Base-by-base conservation (phyloP, 2,113 vertebrate species). In the Mastomys natalensis region DNA sequence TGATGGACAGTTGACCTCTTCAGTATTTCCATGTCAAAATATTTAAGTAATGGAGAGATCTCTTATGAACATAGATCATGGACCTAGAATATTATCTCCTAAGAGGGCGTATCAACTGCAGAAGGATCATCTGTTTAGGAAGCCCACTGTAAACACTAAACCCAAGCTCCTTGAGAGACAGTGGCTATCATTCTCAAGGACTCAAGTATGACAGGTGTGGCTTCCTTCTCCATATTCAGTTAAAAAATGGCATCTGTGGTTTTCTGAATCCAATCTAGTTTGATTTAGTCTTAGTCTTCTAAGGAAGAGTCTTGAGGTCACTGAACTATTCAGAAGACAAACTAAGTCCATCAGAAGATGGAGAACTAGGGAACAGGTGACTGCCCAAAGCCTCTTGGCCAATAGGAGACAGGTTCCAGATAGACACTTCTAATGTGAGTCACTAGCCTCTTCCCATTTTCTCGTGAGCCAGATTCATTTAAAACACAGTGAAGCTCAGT, bases 31-130 rank as follows among this genome's bases (percentile, higher is more conserved):
- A 29, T 1, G 3, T 72, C 34, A 78, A n/a, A 48, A 80, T 43
- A 7, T 78, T 87, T 31, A 11, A 40, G 22, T 66, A 12, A 66
- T 29, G 16, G 34, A 43, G 45, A 87, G 31, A 48, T 31, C 24
- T 34, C 5, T 37, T 1, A 1, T 10, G 53, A 11, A 60, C 12
- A 24, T 31, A 58, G 45, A 31, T 29, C 13, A 21, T 2, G 10
- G 48, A 1, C 12, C 29, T 37, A 60, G 51, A 53, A 12, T 21
- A 21, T 3, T 2, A 19, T 9, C 40, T 53, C 9, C 0, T 1
- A 13, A 40, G 8, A 72, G 1, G 60, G 22, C 11, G 29, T 4
- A 1, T 16, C 66, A n/a, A 62, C 73, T 37, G 16, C 12, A 34
- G 40, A 53, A 24, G 51, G 51, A n/a, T 13, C 34, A 3, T 43